A percentile compares a stretch with the other conserved stretches of the same genome.
Conservation (phyloP, 2,797 vertebrate species). For the Poecilia gillii region DNA sequence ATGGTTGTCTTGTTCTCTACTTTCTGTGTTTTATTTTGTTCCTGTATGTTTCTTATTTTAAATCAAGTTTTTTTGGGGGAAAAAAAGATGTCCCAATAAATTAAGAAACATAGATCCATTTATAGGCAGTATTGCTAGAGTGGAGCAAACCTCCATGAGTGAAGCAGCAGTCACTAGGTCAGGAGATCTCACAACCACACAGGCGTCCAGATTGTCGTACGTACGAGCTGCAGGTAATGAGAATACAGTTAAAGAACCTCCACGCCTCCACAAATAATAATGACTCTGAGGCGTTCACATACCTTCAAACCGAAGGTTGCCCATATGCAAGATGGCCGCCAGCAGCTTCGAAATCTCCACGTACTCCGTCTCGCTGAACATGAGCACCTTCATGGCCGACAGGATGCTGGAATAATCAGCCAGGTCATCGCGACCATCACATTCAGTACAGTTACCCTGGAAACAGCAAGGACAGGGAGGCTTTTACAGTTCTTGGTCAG, state of each 20-base stretch:
- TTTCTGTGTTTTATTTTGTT: no score
- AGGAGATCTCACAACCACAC: slow-evolving; percentile 89
- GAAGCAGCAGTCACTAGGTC: slow-evolving; percentile 87
- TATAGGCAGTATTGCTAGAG: not conserved
- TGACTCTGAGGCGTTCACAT: not conserved
- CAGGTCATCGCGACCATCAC: slow-evolving; percentile 92
- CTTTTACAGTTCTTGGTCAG: not conserved
- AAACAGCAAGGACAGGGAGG: not conserved
- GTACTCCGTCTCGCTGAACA: slow-evolving; percentile 96
- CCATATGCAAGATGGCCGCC: slow-evolving; percentile 95
- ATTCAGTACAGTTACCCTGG: slow-evolving; percentile 91
- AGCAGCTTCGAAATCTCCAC: slow-evolving; percentile 97
- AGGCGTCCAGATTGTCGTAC: slow-evolving; percentile 94
- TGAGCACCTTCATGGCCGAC: slow-evolving; percentile 96
- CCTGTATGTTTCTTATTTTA: no score
- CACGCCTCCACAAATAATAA: rapidly evolving
- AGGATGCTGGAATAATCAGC: slow-evolving; percentile 95
- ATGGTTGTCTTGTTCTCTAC: no score
- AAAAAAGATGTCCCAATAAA: not conserved
- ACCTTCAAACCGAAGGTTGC: slow-evolving; percentile 93
- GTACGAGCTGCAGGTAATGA: slow-evolving; percentile 82
- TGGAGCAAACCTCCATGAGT: slow-evolving; percentile 87
- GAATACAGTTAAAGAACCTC: not conserved
- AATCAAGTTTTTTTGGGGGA: no score
- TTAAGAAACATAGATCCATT: not conserved